Conservation (phyloP, 2,797 vertebrate species). For the Acanthurus lineatus region DNA sequence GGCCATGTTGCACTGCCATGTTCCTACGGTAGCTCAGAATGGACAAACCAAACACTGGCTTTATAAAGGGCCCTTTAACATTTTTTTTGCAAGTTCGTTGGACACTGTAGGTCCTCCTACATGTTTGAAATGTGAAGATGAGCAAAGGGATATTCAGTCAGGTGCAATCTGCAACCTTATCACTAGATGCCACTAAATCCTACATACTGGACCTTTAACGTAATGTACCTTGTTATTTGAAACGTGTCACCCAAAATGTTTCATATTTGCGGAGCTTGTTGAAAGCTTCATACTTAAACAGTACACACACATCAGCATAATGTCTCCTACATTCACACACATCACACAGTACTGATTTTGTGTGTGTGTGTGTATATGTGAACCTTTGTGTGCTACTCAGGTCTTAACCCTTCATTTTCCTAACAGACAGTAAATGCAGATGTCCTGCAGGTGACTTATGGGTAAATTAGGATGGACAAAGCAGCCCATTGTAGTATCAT, state of each 20-base stretch:
- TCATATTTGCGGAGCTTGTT: conserved; percentile 2
- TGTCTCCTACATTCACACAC: background rate
- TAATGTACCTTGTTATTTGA: background rate
- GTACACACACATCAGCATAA: background rate
- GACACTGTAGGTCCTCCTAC: no score
- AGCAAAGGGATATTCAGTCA: no score
- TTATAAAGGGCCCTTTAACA: no score
- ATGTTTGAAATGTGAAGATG: no score
- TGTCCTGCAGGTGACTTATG: conserved; percentile 36
- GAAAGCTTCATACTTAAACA: background rate
- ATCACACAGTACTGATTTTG: background rate
- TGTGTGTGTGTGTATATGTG: background rate
- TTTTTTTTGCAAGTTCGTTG: no score
- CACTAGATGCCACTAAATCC: no score
- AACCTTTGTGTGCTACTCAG: conserved; percentile 39
- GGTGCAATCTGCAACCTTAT: no score
- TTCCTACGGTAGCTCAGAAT: no score
- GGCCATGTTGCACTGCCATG: no score
- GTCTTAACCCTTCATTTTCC: conserved; percentile 19
- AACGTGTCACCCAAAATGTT: conserved; percentile 2
- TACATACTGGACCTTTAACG: background rate
- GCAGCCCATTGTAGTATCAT: conserved; percentile 21
- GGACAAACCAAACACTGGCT: no score
- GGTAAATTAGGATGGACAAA: conserved; percentile 50
- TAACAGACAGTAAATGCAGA: conserved; percentile 49